These are phyloP conservation scores for Azorinus chamasolen DNA, from an alignment of 2,888 invertebrate genomes.

Conservation along the genomic window DNA sequence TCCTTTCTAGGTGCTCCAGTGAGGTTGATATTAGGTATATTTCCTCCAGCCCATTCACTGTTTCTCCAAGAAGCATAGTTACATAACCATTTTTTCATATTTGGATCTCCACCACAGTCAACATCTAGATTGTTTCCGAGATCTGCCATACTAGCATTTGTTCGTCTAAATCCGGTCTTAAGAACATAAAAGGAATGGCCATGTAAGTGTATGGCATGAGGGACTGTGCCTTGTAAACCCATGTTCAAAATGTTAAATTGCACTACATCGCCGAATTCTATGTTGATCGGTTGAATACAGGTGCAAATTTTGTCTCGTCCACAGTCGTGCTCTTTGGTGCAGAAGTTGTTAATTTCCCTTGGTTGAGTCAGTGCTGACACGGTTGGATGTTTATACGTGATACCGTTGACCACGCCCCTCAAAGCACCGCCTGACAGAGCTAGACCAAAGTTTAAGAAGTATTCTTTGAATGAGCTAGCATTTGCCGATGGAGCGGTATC, in stretches of 20 bases:
- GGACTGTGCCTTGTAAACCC: slow-evolving; percentile 56
- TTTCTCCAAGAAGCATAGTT: slow-evolving; percentile 70
- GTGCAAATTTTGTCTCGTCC: slow-evolving; percentile 59
- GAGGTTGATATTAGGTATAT: slow-evolving; percentile 67
- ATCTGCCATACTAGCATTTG: slow-evolving; percentile 37
- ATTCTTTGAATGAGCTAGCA: slow-evolving; percentile 59
- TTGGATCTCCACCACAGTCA: slow-evolving; percentile 44
- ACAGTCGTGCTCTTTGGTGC: slow-evolving; percentile 49
- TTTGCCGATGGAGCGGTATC: slow-evolving; percentile 24
- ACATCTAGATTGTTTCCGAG: slow-evolving; percentile 64
- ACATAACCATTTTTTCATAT: background rate
- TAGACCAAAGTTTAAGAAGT: slow-evolving; percentile 76
- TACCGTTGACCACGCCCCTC: slow-evolving; percentile 64
- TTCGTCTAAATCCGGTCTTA: slow-evolving; percentile 70
- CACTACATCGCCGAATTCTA: slow-evolving; percentile 62
- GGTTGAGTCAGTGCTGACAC: slow-evolving; percentile 68
- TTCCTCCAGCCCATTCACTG: slow-evolving; percentile 64
- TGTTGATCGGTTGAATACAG: slow-evolving; percentile 62
- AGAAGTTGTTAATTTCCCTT: slow-evolving; percentile 52
- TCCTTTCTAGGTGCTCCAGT: slow-evolving; percentile 73
- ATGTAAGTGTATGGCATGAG: slow-evolving; percentile 80
- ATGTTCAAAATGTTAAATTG: slow-evolving; percentile 73
- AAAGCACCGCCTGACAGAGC: slow-evolving; percentile 30
- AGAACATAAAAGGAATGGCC: slow-evolving; percentile 79
- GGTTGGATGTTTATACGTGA: slow-evolving; percentile 37